A percentile compares a stretch with the other conserved stretches of the same genome.
These are phyloP conservation scores for Haemorhous mexicanus DNA, from an alignment of 2,113 vertebrate genomes.

Conservation along the genomic window DNA sequence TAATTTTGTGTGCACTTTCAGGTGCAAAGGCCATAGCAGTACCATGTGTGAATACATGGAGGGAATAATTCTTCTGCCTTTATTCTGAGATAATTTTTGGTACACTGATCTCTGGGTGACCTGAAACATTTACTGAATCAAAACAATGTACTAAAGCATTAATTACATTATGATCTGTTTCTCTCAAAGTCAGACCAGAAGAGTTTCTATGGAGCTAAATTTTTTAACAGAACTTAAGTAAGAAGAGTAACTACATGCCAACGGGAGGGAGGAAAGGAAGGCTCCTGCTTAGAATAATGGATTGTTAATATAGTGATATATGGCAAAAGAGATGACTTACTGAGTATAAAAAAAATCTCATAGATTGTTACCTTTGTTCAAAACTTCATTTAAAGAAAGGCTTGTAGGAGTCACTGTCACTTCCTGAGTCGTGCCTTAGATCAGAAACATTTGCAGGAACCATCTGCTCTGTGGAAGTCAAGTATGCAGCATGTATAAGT, in stretches of 20 bases:
- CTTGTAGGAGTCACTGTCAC: constrained; percentile 7
- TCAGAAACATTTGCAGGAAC: constrained; percentile 20
- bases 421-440: not conserved
- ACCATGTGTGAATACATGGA: not conserved
- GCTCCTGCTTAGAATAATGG: not conserved
- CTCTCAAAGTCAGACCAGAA: not conserved
- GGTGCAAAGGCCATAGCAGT: not conserved
- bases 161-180: not conserved
- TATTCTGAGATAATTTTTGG: not conserved
- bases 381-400: not conserved
- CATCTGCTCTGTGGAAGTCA: constrained; percentile 20
- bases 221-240: not conserved
- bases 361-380: not conserved
- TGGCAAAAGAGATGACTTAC: not conserved
- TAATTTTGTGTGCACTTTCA: not conserved
- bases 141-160: not conserved
- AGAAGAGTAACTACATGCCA: not conserved
- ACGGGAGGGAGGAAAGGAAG: not conserved
- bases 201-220: not conserved
- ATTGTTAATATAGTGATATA: not conserved
- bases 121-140: not conserved
- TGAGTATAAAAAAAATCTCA: not conserved
- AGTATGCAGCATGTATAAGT: not conserved
- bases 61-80: not conserved
- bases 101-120: not conserved